phyloP scores from a whole-genome alignment of 1,140 invertebrate genomes.

The Drosophila kanapiae region DNA sequence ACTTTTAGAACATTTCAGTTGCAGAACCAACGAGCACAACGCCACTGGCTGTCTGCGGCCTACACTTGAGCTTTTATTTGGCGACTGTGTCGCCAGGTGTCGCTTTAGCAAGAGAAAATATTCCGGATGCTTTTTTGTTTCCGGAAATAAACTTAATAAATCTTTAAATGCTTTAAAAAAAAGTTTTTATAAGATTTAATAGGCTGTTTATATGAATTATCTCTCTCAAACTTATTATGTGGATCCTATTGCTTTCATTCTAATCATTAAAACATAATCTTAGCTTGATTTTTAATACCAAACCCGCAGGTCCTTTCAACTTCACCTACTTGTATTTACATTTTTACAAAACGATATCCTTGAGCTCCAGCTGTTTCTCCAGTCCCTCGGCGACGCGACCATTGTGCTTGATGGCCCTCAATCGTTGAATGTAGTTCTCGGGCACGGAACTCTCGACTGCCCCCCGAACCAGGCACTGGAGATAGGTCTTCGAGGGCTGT shows the following conservation, averaged over 20 bases:
- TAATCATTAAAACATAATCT: not conserved
- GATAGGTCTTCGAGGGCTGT: conserved; percentile 74
- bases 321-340: not conserved
- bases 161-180: too few relatives aligned
- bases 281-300: not conserved
- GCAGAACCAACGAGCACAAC: not conserved
- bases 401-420: conserved; percentile 74
- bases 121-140: too few relatives aligned
- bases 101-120: not conserved
- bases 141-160: too few relatives aligned
- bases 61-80: not conserved
- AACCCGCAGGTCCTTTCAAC: not conserved
- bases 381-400: conserved; percentile 27
- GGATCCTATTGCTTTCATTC: too few relatives aligned
- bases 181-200: too few relatives aligned
- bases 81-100: not conserved
- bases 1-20: not conserved
- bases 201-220: too few relatives aligned
- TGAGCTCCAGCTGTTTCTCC: conserved; percentile 50
- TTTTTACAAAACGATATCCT: conserved; percentile 22
- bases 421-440: conserved; percentile 50
- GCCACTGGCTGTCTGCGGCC: not conserved
- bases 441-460: conserved; percentile 70
- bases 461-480: conserved; percentile 70
- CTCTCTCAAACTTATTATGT: too few relatives aligned